Base-by-base conservation (phyloP, 2,113 vertebrate genomes). In the Catharus fuscescens region DNA sequence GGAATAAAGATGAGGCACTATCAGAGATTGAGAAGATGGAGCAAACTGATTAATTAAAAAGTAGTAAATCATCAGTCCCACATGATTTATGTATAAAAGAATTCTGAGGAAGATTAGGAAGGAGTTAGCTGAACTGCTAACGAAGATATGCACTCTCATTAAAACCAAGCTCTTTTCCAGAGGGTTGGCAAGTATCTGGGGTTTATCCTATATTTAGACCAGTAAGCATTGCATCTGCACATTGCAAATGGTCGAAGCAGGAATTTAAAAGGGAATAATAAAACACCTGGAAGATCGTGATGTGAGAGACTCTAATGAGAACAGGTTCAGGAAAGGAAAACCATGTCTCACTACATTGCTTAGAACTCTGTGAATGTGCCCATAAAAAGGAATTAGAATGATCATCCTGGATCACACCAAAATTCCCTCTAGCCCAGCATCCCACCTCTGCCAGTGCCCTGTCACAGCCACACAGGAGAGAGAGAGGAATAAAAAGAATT, bases 261-360 rank as follows among this genome's bases (percentile, higher is more conserved):
- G 86, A 92, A 76, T 96, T 95, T 97, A 74, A 96, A 96, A 97
- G 83, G 69, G 95, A 96, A 96, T 97, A 95, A 89, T 96, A 95
- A 96, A 96, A 86, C 95, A 97, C 95, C 94, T 97, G 95, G 80
- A 93, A 95, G 92, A 84, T 79, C 2, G 0, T 32, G 86, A 72
- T 93, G 80, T 60, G 80, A 95, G 72, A 86, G 77, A 53, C 65
- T 86, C 94, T 95, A 96, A 95, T 93, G 94, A 95, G 94, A 95
- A 60, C 65, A 76, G 44, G 24, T 92, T 84, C 73, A 71, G 80
- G 48, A 79, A 91, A 65, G 84, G 67, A 86, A 92, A 95, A 60
- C 44, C 61, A 3, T 3, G 31, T 78, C 57, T 91, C 26, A 3
- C 81, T 71, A 14, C 24, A 31, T 73, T 8, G 15, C 72, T 86